These are phyloP conservation scores for Chrysocyon brachyurus DNA, from an alignment of 2,797 vertebrate genomes.

Conservation along the genomic window DNA sequence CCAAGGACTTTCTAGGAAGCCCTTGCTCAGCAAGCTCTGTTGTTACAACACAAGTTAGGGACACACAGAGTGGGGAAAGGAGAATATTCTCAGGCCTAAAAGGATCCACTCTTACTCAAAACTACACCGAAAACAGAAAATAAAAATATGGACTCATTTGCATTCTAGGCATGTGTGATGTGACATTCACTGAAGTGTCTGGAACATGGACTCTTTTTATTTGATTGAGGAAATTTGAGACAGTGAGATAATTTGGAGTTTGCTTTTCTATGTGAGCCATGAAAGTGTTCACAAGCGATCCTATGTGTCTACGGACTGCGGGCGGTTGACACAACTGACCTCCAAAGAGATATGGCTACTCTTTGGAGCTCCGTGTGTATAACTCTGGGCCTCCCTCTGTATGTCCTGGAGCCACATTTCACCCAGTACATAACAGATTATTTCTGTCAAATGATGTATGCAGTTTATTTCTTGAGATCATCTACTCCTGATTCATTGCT, in stretches of 20 bases:
- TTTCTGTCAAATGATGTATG: background rate
- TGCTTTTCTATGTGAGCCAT: background rate
- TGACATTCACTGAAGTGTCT: fast-evolving
- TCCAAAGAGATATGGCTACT: fast-evolving
- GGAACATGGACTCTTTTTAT: background rate
- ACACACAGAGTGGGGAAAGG: background rate
- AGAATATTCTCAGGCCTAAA: background rate
- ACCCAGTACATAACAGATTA: fast-evolving
- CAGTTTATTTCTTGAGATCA: background rate
- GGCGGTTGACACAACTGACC: fast-evolving
- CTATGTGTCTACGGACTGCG: fast-evolving
- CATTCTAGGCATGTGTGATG: fast-evolving
- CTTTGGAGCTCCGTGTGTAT: fast-evolving
- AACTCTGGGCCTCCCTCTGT: fast-evolving
- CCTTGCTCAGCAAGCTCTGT: fast-evolving
- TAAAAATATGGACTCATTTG: fast-evolving
- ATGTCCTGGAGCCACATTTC: fast-evolving
- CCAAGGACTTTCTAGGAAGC: fast-evolving
- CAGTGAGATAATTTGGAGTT: background rate
- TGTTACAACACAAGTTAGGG: fast-evolving
- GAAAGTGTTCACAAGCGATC: background rate
- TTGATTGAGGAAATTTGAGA: background rate
- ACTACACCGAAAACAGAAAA: no score
- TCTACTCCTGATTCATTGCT: background rate
- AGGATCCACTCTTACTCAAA: fast-evolving